phyloP scores from a whole-genome alignment of 2,113 vertebrate species.

The Grantiella picta region DNA sequence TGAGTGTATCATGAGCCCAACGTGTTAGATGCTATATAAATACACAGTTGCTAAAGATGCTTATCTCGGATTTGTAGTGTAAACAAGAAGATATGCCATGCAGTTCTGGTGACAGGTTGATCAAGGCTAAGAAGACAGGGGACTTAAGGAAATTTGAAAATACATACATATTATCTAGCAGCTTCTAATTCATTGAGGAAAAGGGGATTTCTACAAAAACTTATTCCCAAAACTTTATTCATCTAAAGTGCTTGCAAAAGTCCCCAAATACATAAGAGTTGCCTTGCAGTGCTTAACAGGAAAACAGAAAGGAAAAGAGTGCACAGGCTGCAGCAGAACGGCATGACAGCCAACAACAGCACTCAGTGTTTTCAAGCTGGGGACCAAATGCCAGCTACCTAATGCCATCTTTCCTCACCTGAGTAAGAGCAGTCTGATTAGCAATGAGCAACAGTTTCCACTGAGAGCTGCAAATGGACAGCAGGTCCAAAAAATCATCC shows the following conservation, averaged over 20 bases:
- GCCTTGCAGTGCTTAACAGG: neutral
- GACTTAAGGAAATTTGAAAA: neutral
- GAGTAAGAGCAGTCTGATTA: neutral
- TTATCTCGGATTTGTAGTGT: conserved; percentile 15
- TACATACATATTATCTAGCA: neutral
- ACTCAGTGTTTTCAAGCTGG: neutral
- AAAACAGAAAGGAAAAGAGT: neutral
- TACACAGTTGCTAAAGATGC: neutral
- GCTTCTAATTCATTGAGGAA: neutral
- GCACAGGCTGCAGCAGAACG: neutral
- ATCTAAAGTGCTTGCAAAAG: neutral
- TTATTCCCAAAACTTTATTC: neutral
- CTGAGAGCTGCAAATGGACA: neutral
- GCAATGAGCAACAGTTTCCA: neutral
- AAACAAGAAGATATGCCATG: neutral
- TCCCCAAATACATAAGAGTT: neutral
- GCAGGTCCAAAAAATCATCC: neutral
- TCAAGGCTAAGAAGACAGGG: neutral
- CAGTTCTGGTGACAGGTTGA: neutral
- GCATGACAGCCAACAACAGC: neutral
- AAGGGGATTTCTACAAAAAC: neutral
- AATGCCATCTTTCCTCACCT: neutral
- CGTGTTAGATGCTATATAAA: neutral
- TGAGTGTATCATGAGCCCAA: neutral
- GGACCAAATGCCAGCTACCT: neutral